Evolutionary conservation across 2,888 invertebrate species (phyloP).

Genomic region (Cataglyphis altisquamis): DNA sequence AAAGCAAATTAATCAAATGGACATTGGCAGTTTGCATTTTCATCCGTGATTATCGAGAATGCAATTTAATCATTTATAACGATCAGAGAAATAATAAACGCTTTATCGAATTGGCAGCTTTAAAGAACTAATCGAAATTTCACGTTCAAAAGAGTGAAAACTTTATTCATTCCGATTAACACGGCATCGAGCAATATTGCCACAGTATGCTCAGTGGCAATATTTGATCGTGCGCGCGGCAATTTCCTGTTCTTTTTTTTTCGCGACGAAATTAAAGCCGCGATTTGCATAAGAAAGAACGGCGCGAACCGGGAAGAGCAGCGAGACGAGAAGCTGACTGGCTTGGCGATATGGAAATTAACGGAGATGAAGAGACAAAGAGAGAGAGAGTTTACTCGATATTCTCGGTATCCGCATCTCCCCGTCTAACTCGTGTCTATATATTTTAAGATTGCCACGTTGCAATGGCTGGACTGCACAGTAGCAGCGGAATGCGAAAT

Average conservation of each 20-base stretch:
- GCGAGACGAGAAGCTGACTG: not conserved
- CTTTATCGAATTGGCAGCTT: not conserved
- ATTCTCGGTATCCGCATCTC: slow-evolving; percentile 21
- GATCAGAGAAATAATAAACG: not conserved
- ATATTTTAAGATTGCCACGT: slow-evolving; percentile 18
- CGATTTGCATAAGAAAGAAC: slow-evolving; percentile 45
- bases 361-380: not conserved
- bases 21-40: not conserved
- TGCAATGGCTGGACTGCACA: slow-evolving; percentile 10
- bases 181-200: not conserved
- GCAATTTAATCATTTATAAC: slow-evolving; percentile 1
- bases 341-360: slow-evolving; percentile 37
- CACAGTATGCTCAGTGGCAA: not conserved
- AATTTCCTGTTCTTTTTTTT: slow-evolving; percentile 8
- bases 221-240: slow-evolving; percentile 5
- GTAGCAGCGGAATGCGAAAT: slow-evolving; percentile 19
- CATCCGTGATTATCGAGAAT: not conserved
- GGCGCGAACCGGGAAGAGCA: not conserved
- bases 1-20: not conserved
- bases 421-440: not conserved
- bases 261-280: slow-evolving; percentile 18
- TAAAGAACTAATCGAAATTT: slow-evolving; percentile 1
- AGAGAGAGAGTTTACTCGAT: slow-evolving; percentile 25
- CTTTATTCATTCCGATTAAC: slow-evolving; percentile 32
- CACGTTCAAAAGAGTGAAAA: not conserved